A percentile compares a stretch with the other conserved stretches of the same genome.
Conservation (phyloP, 2,113 vertebrate genomes). For the Otis tarda region DNA sequence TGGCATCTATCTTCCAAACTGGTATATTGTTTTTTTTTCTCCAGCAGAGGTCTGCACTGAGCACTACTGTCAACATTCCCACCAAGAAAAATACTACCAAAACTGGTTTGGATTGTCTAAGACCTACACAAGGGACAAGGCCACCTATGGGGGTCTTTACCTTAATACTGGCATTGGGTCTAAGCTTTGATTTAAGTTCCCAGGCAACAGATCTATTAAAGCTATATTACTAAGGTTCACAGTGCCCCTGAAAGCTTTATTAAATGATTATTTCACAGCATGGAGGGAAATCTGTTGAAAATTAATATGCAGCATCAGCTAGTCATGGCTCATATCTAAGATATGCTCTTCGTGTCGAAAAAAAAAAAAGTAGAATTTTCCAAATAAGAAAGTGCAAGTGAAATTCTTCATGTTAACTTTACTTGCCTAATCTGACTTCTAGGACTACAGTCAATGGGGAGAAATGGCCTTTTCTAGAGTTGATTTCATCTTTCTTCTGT, state of each 20-base stretch:
- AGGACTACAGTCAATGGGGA: background rate
- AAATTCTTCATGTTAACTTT: background rate
- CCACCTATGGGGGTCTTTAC: slow-evolving; percentile 18
- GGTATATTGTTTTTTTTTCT: background rate
- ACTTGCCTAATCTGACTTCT: background rate
- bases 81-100: background rate
- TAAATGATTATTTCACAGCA: slow-evolving; percentile 52
- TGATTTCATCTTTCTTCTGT: background rate
- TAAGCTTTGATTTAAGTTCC: slow-evolving; percentile 46
- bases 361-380: background rate
- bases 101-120: background rate
- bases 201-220: slow-evolving; percentile 48
- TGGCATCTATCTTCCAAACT: background rate
- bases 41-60: background rate
- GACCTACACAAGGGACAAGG: background rate
- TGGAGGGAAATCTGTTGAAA: slow-evolving; percentile 40
- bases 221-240: slow-evolving; percentile 43
- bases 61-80: background rate
- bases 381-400: background rate
- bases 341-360: background rate
- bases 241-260: slow-evolving; percentile 58
- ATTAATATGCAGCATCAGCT: slow-evolving; percentile 34
- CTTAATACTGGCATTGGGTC: slow-evolving; percentile 38
- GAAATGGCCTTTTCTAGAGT: background rate
- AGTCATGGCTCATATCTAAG: background rate